Evolutionary conservation across 2,797 vertebrate species (phyloP), one percentile per base, ranked within the genome.

Genomic region (Periparus ater): DNA sequence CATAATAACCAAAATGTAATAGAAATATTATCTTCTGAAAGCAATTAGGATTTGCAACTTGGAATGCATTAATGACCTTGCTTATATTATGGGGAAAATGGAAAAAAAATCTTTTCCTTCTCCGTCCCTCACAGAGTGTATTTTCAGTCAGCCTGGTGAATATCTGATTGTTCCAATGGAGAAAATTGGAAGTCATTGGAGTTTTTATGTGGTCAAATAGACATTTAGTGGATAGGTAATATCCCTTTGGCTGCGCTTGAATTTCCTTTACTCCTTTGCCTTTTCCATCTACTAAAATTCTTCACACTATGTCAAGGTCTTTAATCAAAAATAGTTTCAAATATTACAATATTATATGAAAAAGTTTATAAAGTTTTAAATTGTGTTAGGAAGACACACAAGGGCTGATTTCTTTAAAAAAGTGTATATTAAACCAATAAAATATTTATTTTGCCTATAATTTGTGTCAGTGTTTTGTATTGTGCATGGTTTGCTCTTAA

Each of bases 401-500:
- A 98, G 98, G 98, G 98, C 97, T 98, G 98, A 98, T 98, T 98
- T 98, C 98, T 98, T 96, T 96, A 36, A 97, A 94, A 85, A 95
- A 50, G 44, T 95, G 95, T 95, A 95, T 96, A 97, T 98, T 98
- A 98, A 98, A 98, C 98, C 98, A 99, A 99, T 99, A 99, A 99
- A 99, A 98, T 99, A 99, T 99, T 99, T 99, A 99, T 99, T 99
- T 99, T 99, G 97, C 98, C 97, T 98, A 99, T 70, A 96, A 95
- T 73, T 93, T 75, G 67, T 81, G 89, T 95, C 88, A 57, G 66
- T 89, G 71, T 55, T 93, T 95, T 95, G 70, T 32, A 27, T 61
- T 86, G 30, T 51, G 22, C 25, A 3, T 66, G 12, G 7, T 62
- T 89, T 76, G 70, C 20, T 82, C 30, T 79, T 76, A 50, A 92